Percentiles rank a stretch among this genome's conserved stretches.
Conservation (phyloP, 2,888 invertebrate species). For the Chaetogeoica ovagalla region DNA sequence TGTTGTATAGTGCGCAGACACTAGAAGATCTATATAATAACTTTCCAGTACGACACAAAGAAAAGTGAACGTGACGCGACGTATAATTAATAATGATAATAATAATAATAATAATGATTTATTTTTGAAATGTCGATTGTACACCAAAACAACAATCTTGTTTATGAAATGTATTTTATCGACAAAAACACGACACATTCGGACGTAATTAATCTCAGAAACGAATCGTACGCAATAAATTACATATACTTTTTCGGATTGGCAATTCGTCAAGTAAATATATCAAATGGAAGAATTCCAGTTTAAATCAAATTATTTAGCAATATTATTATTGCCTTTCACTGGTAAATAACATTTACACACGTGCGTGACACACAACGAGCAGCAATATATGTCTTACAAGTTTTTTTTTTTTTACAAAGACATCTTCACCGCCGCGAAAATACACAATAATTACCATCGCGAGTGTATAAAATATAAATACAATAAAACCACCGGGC, state of each 20-base stretch:
- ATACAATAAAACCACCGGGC: neutral
- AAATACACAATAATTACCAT: neutral
- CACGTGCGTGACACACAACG: neutral
- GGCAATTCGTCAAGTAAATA: neutral
- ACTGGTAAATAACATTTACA: neutral
- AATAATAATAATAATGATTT: neutral
- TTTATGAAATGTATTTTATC: neutral
- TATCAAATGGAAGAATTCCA: slow-evolving; percentile 6
- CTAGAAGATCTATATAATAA: no score
- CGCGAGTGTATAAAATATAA: neutral
- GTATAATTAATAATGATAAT: neutral
- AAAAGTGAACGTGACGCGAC: no score
- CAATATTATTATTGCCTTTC: neutral
- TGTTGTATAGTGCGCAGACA: no score
- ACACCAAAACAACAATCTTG: neutral
- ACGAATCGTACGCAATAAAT: neutral
- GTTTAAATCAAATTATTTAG: slow-evolving; percentile 11
- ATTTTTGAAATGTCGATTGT: neutral
- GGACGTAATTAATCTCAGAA: neutral
- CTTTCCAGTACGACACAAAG: no score
- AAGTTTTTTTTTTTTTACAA: neutral
- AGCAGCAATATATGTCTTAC: neutral
- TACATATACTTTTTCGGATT: neutral
- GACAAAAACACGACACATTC: neutral
- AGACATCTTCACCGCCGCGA: neutral